Evolutionary conservation across 2,797 vertebrate genomes (phyloP).

Genomic region (Sebastes umbrosus): DNA sequence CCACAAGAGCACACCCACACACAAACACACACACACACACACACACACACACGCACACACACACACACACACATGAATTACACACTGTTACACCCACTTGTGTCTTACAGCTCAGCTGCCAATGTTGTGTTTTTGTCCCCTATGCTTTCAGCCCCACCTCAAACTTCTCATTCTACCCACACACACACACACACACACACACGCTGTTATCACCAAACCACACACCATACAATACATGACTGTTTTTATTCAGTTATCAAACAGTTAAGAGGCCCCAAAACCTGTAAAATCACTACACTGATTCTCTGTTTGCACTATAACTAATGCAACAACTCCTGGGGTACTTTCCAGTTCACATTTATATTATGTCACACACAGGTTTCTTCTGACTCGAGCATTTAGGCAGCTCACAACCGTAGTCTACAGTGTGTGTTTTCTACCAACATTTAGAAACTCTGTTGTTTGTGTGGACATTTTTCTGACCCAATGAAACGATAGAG

Average conservation of each 20-base stretch:
- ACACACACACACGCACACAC: background rate
- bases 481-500: background rate
- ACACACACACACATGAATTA: background rate
- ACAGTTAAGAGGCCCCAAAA: background rate
- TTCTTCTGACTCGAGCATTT: background rate
- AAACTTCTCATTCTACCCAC: background rate
- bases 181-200: background rate
- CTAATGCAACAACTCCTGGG: background rate
- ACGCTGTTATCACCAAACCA: too few relatives aligned
- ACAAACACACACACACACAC: too few relatives aligned
- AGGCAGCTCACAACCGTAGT: too few relatives aligned
- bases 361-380: background rate
- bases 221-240: background rate
- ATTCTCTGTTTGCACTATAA: background rate
- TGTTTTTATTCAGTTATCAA: background rate
- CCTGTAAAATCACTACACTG: background rate
- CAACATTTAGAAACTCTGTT: background rate
- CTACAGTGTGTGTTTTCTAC: too few relatives aligned
- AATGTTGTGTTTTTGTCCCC: background rate
- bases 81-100: background rate
- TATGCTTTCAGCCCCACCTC: background rate
- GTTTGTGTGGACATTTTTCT: background rate
- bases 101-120: slow-evolving; percentile 30
- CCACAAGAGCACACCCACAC: background rate
- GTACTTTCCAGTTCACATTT: background rate